A percentile compares a stretch with the other conserved stretches of the same genome.
Evolutionary conservation across 2,888 invertebrate species (phyloP).

Genomic region (Blera fallax): DNA sequence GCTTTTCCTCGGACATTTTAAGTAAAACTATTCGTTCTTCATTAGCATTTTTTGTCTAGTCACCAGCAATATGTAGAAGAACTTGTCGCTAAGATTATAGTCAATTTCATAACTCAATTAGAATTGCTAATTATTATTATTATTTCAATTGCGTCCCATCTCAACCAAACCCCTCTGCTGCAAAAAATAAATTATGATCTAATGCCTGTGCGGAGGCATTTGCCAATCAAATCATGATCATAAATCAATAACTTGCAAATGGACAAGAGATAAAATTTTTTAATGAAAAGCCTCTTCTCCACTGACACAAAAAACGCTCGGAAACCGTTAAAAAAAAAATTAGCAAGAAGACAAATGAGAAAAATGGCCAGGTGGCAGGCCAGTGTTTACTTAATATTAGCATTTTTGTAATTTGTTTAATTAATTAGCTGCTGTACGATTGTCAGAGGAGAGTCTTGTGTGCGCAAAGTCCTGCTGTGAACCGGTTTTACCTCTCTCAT

Average conservation of each 20-base stretch:
- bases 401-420: conserved; percentile 18
- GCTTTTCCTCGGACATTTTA: neutral
- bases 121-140: conserved; percentile 60
- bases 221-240: conserved; percentile 42
- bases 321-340: neutral
- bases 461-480: conserved; percentile 4
- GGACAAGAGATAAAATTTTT: neutral
- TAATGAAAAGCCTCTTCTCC: conserved; percentile 4
- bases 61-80: conserved; percentile 19
- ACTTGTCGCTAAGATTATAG: conserved; percentile 47
- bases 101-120: conserved; percentile 53
- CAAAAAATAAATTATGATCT: conserved; percentile 52
- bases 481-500: conserved; percentile 23
- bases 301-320: neutral
- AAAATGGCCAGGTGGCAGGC: conserved; percentile 12
- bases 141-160: conserved; percentile 35
- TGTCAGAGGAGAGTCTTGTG: neutral
- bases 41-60: conserved; percentile 36
- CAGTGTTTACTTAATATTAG: neutral
- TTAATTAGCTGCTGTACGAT: neutral
- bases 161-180: neutral
- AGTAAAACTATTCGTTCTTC: conserved; percentile 1
- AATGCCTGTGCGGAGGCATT: conserved; percentile 37
- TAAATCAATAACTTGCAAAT: conserved; percentile 39
- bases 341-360: neutral